Evolutionary conservation across 2,113 vertebrate species (phyloP), one percentile per base, ranked within the genome.

Genomic region (Fregata magnificens): DNA sequence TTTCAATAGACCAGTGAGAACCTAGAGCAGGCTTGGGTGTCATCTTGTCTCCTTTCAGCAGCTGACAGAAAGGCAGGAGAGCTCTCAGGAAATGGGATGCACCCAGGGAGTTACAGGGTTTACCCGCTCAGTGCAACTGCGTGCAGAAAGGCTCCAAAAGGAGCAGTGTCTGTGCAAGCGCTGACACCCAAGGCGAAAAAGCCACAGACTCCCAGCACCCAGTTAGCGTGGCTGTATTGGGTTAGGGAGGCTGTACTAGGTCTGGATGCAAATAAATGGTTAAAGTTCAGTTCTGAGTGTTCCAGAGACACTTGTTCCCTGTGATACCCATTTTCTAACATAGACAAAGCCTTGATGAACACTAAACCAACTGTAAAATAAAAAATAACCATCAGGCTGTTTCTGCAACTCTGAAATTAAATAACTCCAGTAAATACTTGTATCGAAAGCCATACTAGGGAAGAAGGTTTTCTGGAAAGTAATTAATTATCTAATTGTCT

Each of bases 111-210:
- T 34, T 71, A n/a, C 31, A 44, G 59, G 31, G 9, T 65, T 88
- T 81, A 38, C 56, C 53, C 2, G 1, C 19, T 49, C 32, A 42
- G 45, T 22, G 9, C 31, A 50, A 17, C 5, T 1, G 0, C 5
- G 4, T 45, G 45, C 4, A 2, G 36, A 77, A 42, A 52, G 45
- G 15, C 11, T 86, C 31, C 29, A 13, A 90, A 77, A 70, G 25
- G 19, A 73, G 19, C 71, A 53, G 73, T 11, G 55, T 20, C 25
- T 22, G 6, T 5, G 3, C 7, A 10, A 29, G 8, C 24, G 11
- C 24, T 29, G 42, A 26, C 6, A 59, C 12, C 13, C 19, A 5
- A 25, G 2, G 2, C 1, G 4, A 56, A 72, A 44, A 0, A 55
- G 38, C 16, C 16, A 31, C 29, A 69, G 19, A 8, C 50, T 73